A percentile compares a stretch with the other conserved stretches of the same genome.
phyloP scores from a whole-genome alignment of 2,113 vertebrate genomes.

The Pterocles burchelli region DNA sequence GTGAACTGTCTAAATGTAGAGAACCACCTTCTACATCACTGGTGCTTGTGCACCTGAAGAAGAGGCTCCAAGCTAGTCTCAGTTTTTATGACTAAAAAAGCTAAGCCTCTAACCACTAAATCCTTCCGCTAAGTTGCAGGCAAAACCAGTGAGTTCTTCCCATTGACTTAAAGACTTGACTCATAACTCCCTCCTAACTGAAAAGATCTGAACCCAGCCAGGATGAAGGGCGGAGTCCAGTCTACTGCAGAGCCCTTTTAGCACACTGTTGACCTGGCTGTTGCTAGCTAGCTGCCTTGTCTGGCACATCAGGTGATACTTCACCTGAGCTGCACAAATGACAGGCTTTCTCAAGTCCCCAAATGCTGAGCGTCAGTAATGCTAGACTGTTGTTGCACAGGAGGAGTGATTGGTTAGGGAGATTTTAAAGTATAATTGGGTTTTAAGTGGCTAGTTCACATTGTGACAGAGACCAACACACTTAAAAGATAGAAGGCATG shows the following conservation, averaged over 20 bases:
- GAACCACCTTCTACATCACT: neutral
- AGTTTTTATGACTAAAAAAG: neutral
- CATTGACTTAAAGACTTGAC: neutral
- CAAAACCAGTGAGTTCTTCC: neutral
- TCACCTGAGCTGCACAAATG: neutral
- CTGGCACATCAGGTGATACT: neutral
- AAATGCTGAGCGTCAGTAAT: neutral
- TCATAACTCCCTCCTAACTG: neutral
- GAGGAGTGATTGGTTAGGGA: neutral
- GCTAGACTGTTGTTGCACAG: neutral
- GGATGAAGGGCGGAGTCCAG: neutral
- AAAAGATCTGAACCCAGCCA: neutral
- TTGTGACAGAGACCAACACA: neutral
- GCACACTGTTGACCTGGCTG: neutral
- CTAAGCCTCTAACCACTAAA: neutral
- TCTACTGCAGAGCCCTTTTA: neutral
- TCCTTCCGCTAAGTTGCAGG: neutral
- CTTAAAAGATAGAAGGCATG: neutral
- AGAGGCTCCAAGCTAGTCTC: neutral
- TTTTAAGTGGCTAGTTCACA: neutral
- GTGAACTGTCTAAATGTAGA: neutral
- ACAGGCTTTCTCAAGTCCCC: neutral
- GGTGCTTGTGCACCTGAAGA: neutral
- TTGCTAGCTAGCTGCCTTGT: neutral
- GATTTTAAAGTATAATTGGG: neutral